Conservation (phyloP, 2,888 invertebrate species). For the Mesopsocus fuscifrons region DNA sequence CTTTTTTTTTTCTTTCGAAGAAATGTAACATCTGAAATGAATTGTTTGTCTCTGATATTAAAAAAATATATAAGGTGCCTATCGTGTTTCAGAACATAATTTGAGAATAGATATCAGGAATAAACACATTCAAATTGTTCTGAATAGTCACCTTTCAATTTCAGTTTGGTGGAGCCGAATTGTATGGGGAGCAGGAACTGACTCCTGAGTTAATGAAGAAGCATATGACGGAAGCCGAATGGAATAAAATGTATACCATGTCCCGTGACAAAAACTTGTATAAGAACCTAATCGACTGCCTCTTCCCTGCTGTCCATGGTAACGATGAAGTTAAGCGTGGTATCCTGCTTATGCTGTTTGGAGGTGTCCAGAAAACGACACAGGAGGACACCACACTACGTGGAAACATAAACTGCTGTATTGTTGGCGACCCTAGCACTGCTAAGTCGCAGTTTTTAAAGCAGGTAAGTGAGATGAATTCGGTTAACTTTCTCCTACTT, state of each 20-base stretch:
- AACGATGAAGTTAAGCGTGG: slow-evolving; percentile 91
- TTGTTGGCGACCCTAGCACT: slow-evolving; percentile 97
- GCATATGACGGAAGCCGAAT: slow-evolving; percentile 85
- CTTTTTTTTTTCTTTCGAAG: background rate
- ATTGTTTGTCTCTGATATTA: no score
- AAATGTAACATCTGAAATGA: no score
- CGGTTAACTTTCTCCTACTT: no score
- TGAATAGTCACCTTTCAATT: slow-evolving; percentile 15
- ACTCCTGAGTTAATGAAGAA: slow-evolving; percentile 83
- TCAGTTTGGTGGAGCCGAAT: slow-evolving; percentile 65
- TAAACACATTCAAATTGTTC: no score
- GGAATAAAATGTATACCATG: slow-evolving; percentile 94
- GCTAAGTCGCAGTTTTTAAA: slow-evolving; percentile 96
- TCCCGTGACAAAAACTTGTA: slow-evolving; percentile 83
- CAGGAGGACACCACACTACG: slow-evolving; percentile 77
- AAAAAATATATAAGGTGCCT: slow-evolving; percentile 7
- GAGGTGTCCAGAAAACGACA: slow-evolving; percentile 91
- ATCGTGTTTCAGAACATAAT: background rate
- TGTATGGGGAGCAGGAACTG: slow-evolving; percentile 60
- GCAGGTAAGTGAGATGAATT: slow-evolving; percentile 46
- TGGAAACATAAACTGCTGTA: slow-evolving; percentile 93
- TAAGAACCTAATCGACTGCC: slow-evolving; percentile 68
- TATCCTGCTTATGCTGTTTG: slow-evolving; percentile 85
- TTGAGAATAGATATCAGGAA: no score
- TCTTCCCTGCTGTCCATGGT: slow-evolving; percentile 94